Evolutionary conservation across 2,113 vertebrate genomes (phyloP).

Genomic region (Lepidothrix coronata): DNA sequence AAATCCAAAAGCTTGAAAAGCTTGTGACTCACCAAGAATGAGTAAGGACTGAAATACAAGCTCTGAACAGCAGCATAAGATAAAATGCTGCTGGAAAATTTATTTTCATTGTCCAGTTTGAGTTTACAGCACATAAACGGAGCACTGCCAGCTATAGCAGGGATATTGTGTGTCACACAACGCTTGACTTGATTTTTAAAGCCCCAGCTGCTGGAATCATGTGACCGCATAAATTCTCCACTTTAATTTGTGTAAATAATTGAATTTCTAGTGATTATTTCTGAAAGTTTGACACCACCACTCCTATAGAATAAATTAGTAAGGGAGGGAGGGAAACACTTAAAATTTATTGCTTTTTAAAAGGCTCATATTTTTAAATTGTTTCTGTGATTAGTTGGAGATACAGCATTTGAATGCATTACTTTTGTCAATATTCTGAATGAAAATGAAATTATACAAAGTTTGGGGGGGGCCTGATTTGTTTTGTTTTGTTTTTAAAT

Average conservation of each 20-base stretch:
- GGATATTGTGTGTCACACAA: not conserved
- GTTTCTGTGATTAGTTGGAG: not conserved
- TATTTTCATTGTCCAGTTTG: not conserved
- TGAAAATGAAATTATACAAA: not conserved
- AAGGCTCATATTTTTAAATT: not conserved
- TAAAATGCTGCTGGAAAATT: not conserved
- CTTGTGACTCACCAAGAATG: not conserved
- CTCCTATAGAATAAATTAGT: not conserved
- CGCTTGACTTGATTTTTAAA: not conserved
- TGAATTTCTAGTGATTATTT: not conserved
- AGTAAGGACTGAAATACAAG: not conserved
- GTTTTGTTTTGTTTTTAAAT: not conserved
- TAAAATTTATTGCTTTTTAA: not conserved
- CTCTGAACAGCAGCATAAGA: not conserved
- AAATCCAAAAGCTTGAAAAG: not conserved
- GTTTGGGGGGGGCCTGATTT: not conserved
- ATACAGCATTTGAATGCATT: not conserved
- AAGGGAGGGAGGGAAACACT: not conserved
- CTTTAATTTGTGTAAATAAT: not conserved
- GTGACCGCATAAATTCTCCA: not conserved
- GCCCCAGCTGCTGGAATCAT: not conserved
- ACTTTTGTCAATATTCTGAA: not conserved
- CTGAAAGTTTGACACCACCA: not conserved
- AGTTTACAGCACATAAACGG: not conserved
- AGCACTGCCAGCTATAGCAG: accelerated